Base-by-base conservation (phyloP, 2,888 invertebrate species). In the Drosophila testacea region DNA sequence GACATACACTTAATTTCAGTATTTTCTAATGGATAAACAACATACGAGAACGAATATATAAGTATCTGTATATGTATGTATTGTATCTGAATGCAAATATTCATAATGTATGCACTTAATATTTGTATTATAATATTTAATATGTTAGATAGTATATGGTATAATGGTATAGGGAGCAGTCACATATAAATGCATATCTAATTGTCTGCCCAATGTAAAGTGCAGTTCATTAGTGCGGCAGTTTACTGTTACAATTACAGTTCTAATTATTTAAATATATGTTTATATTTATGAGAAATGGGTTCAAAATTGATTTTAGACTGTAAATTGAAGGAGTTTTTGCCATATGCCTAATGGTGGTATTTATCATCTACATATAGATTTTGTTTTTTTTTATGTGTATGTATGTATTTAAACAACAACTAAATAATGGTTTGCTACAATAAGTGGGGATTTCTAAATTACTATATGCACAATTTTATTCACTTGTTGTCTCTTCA, bases 401-500 rank as follows among this genome's bases (percentile, higher is more conserved):
- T 44, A 27, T 52, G 10, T 36, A 30, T 52, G 11, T 59, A 52
- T 60, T 46, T 63, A 64, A 83, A 79, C 78, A 79, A 78, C 78
- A 85, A 88, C 77, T 84, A 80, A 66, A 65, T 82, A 73, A 64
- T 50, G 61, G 52, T 50, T 64, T 67, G 70, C 56, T 78, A 61
- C 55, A 69, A 68, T 73, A 74, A 69, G 56, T 56, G 38, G 41
- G 62, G 11, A 22, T 64, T 63, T 74, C 66, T 82, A 82, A 76
- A 80, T 82, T 78, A 80, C 81, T 84, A 88, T 84, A 84, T 86
- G 84, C 88, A 88, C 88, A 84, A 81, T 77, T 85, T 80, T 50
- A 88, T 81, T 79, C 83, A 81, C 73, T 81, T 51, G 38, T 50
- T 39, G 16, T 39, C 63, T 36, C 46, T 28, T 46, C 27, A 52